These are phyloP conservation scores for Apostichopus californicus DNA, from an alignment of 35 echinoderm and acorn worm genomes.

Conservation along the genomic window DNA sequence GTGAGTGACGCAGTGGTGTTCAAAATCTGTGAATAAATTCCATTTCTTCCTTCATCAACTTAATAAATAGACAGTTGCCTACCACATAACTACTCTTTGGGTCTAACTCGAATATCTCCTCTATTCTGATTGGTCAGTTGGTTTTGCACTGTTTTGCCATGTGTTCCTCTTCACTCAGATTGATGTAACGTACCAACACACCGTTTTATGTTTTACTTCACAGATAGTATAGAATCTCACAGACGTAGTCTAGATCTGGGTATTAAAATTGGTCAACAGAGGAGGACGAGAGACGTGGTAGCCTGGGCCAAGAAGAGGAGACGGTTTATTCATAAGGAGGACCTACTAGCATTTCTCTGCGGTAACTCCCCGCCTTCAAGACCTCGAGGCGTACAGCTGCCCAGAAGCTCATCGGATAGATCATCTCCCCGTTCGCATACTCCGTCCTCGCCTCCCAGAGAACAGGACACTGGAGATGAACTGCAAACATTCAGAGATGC, in stretches of 20 bases:
- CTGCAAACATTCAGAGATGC: constrained; percentile 93
- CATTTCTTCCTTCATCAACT: too few species aligned
- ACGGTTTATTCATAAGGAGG: constrained; percentile 85
- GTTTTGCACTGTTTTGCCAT: too few species aligned
- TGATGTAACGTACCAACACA: too few species aligned
- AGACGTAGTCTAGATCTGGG: constrained; percentile 85
- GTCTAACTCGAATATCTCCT: too few species aligned
- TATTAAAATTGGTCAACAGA: constrained; percentile 86
- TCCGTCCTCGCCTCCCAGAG: constrained; percentile 63
- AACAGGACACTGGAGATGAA: constrained; percentile 74
- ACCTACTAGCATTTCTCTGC: constrained; percentile 93
- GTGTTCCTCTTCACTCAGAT: too few species aligned
- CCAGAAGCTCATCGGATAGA: constrained; percentile 70
- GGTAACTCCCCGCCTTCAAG: constrained; percentile 80
- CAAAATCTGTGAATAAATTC: too few species aligned
- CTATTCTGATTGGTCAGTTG: too few species aligned
- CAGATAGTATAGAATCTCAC: constrained; percentile 97
- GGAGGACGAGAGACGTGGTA: constrained; percentile 85
- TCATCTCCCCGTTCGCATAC: constrained; percentile 78
- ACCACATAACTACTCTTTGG: too few species aligned
- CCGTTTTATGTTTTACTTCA: neutral
- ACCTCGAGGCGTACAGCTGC: constrained; percentile 46
- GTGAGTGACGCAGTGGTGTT: too few species aligned
- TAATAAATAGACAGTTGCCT: too few species aligned
- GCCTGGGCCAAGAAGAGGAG: constrained; percentile 95